Base-by-base conservation (phyloP, 2,888 invertebrate genomes). In the Eueremaeus valkanovi region DNA sequence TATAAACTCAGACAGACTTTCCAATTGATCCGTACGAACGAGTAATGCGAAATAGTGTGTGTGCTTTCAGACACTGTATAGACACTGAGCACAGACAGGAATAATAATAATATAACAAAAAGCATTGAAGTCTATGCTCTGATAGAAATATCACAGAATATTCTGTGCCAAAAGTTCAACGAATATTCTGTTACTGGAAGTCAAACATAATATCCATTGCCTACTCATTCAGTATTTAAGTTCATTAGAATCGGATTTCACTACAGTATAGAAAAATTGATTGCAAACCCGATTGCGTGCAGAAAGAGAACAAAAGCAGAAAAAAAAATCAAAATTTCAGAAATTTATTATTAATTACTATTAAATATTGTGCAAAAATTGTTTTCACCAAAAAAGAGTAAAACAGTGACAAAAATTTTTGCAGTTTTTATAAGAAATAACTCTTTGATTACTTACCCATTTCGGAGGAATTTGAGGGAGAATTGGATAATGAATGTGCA, bases 51-150 rank as follows among this genome's bases (percentile, higher is more conserved):
- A 55, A n/a, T n/a, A 27, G 24, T 55, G 27, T 55, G 55, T 55
- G 55, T 9, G 27, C 16, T 45, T 45, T 45, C 16, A 45, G 45
- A 11, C 18, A 45, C 3, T 9, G 5, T 21, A n/a, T 16, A 55
- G 55, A 55, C 55, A 55, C 27, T 13, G 11, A 55, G 55, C 55
- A 21, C 11, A 55, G 55, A 55, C 55, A 13, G 55, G 5, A 55
- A 55, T 55, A 55, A 55, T 55, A 55, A 45, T 45, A 45, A 55
- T 55, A 55, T n/a, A n/a, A n/a, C n/a, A n/a, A n/a, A n/a, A n/a
- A n/a, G n/a, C n/a, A n/a, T n/a, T n/a, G n/a, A n/a, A n/a, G n/a
- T n/a, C n/a, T n/a, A 51, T 51, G 21, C 6, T 51, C 18, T 3
- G 16, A 51, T 27, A 55, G 27, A 55, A 55, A 27, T 24, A 27